A percentile compares a stretch with the other conserved stretches of the same genome.
These are phyloP conservation scores for Rhabditophanes sp. DNA, from an alignment of 2,888 invertebrate genomes.

Conservation along the genomic window DNA sequence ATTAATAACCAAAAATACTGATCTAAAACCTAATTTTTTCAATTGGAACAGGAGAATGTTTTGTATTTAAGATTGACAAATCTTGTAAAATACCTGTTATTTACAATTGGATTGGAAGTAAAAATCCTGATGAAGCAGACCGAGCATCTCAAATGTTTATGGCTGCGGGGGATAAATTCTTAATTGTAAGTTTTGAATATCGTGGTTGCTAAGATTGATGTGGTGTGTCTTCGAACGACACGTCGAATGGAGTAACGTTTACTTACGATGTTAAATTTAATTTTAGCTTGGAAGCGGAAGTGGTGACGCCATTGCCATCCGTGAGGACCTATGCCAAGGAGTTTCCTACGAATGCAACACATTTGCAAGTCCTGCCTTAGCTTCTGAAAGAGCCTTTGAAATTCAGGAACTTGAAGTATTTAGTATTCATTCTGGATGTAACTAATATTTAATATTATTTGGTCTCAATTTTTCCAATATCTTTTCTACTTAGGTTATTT, in stretches of 20 bases:
- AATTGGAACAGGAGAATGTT: constrained; percentile 42
- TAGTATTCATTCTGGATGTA: constrained; percentile 2
- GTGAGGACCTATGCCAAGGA: constrained; percentile 33
- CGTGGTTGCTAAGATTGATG: background rate
- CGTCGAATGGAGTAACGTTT: background rate
- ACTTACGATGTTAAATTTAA: constrained; percentile 4
- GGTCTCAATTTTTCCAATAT: background rate
- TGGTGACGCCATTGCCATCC: constrained; percentile 40
- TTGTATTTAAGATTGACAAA: constrained; percentile 28
- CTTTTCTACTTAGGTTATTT: background rate
- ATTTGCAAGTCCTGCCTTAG: constrained; percentile 32
- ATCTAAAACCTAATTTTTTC: no score
- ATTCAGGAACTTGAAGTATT: constrained; percentile 34
- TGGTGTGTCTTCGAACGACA: no score
- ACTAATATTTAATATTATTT: background rate
- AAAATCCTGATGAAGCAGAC: constrained; percentile 19
- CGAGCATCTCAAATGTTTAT: constrained; percentile 36
- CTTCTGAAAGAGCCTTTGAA: constrained; percentile 14
- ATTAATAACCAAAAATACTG: no score
- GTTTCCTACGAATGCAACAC: constrained; percentile 28
- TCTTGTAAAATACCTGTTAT: constrained; percentile 23
- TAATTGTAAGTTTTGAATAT: constrained; percentile 22
- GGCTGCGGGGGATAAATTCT: constrained; percentile 28
- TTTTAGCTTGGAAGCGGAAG: constrained; percentile 37
- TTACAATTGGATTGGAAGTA: constrained; percentile 31